Conservation (phyloP, 2,797 vertebrate genomes). For the Lagocephalus sceleratus region DNA sequence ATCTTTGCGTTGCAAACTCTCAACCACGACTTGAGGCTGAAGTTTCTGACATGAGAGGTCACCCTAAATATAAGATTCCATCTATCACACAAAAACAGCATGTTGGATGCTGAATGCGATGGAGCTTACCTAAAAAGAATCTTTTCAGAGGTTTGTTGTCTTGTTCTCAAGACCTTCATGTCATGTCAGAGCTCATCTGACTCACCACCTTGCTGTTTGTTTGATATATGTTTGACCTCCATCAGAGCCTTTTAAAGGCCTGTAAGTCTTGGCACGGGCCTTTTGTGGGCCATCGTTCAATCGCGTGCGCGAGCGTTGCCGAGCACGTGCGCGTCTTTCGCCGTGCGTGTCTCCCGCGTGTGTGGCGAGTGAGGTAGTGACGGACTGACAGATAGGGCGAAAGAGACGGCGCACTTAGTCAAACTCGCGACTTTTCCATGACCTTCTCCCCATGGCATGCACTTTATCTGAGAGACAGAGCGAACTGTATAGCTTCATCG, state of each 20-base stretch:
- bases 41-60: too few relatives aligned
- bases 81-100: too few relatives aligned
- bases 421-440: slow-evolving; percentile 79
- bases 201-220: slow-evolving; percentile 15
- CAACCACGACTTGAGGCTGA: too few relatives aligned
- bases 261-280: slow-evolving; percentile 59
- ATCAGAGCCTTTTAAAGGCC: slow-evolving; percentile 65
- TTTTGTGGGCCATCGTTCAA: slow-evolving; percentile 69
- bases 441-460: slow-evolving; percentile 76
- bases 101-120: too few relatives aligned
- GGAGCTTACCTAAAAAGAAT: background rate
- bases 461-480: slow-evolving; percentile 73
- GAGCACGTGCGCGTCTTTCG: slow-evolving; percentile 37
- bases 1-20: too few relatives aligned
- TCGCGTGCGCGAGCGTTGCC: slow-evolving; percentile 56
- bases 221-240: slow-evolving; percentile 35
- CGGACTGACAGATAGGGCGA: slow-evolving; percentile 62
- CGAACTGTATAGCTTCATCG: slow-evolving; percentile 71
- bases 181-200: slow-evolving; percentile 33
- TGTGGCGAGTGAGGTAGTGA: slow-evolving; percentile 45
- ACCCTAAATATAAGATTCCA: too few relatives aligned
- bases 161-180: slow-evolving; percentile 11
- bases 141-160: slow-evolving; percentile 5
- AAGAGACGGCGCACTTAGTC: slow-evolving; percentile 71
- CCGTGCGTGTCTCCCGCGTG: slow-evolving; percentile 27